A percentile compares a stretch with the other conserved stretches of the same genome.
phyloP scores from a whole-genome alignment of 2,888 invertebrate genomes.

The Diogma glabrata region DNA sequence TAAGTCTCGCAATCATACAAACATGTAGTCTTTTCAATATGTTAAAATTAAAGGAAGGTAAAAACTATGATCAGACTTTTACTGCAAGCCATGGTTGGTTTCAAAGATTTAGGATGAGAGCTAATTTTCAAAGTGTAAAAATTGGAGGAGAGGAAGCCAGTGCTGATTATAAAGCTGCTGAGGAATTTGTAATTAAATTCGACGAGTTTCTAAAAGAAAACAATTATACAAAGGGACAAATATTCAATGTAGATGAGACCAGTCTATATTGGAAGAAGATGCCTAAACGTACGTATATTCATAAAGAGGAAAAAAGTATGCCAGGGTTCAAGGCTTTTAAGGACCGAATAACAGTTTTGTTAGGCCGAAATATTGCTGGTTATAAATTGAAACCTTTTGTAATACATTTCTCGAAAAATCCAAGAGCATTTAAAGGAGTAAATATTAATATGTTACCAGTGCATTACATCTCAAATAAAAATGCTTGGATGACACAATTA shows the following conservation, averaged over 20 bases:
- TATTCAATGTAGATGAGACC: conserved; percentile 4
- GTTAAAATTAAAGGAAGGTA: conserved; percentile 8
- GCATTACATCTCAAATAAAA: conserved; percentile 6
- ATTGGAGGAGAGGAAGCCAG: conserved; percentile 2
- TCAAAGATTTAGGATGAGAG: conserved; percentile 5
- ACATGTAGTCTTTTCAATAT: conserved; percentile 7
- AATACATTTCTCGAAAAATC: conserved; percentile 3
- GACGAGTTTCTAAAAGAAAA: conserved; percentile 7
- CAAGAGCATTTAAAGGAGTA: conserved; percentile 6
- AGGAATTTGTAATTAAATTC: conserved; percentile 5
- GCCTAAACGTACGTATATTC: conserved; percentile 8
- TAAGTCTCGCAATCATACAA: conserved; percentile 4
- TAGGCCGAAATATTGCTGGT: conserved; percentile 4
- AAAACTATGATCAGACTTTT: conserved; percentile 8
- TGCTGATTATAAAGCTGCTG: conserved; percentile 2
- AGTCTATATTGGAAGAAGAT: conserved; percentile 2
- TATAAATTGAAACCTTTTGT: conserved; percentile 8
- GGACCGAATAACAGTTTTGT: neutral
- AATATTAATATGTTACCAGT: conserved; percentile 8
- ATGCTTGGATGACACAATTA: too few species aligned
- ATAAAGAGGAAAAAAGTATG: conserved; percentile 5
- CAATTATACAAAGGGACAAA: conserved; percentile 5
- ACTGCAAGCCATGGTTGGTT: conserved; percentile 6
- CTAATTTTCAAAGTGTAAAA: conserved; percentile 9
- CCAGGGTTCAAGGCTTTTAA: conserved; percentile 3